A percentile compares a stretch with the other conserved stretches of the same genome.
phyloP scores from a whole-genome alignment of 2,797 vertebrate genomes.

The Rachycentron canadum region DNA sequence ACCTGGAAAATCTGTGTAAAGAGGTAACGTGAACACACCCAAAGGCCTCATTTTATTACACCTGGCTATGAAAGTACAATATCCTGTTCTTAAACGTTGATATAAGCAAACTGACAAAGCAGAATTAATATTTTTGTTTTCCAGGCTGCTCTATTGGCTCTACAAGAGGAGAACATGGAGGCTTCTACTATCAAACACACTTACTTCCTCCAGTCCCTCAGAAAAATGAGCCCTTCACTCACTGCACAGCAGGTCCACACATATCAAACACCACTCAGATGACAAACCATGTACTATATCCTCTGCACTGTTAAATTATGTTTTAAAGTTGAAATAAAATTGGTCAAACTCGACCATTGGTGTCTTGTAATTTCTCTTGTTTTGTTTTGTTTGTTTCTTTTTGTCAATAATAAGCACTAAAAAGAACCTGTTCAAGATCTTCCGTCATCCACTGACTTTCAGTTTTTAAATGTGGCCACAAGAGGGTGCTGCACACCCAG shows the following conservation, averaged over 20 bases:
- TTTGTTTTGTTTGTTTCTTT: not conserved
- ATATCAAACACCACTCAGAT: slow-evolving; percentile 84
- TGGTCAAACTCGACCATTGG: not conserved
- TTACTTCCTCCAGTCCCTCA: slow-evolving; percentile 87
- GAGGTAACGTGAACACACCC: slow-evolving; percentile 84
- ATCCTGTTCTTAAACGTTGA: not conserved
- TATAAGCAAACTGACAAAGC: not conserved
- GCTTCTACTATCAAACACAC: slow-evolving; percentile 85
- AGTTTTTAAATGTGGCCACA: slow-evolving; percentile 49
- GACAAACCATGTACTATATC: not conserved
- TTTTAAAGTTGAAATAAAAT: slow-evolving; percentile 54
- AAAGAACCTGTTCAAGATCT: not conserved
- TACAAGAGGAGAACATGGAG: slow-evolving; percentile 90
- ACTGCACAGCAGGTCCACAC: slow-evolving; percentile 83
- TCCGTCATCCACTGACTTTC: not conserved
- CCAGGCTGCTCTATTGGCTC: slow-evolving; percentile 91
- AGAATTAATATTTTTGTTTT: slow-evolving; percentile 14
- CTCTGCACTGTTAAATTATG: not conserved
- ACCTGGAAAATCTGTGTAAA: slow-evolving; percentile 94
- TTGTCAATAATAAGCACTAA: not conserved
- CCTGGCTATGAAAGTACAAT: not conserved
- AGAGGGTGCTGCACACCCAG: slow-evolving; percentile 43
- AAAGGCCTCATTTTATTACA: not conserved
- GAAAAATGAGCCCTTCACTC: slow-evolving; percentile 89
- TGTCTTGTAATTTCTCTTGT: not conserved